Conservation (phyloP, 2,113 vertebrate genomes). For the Noctilio leporinus region DNA sequence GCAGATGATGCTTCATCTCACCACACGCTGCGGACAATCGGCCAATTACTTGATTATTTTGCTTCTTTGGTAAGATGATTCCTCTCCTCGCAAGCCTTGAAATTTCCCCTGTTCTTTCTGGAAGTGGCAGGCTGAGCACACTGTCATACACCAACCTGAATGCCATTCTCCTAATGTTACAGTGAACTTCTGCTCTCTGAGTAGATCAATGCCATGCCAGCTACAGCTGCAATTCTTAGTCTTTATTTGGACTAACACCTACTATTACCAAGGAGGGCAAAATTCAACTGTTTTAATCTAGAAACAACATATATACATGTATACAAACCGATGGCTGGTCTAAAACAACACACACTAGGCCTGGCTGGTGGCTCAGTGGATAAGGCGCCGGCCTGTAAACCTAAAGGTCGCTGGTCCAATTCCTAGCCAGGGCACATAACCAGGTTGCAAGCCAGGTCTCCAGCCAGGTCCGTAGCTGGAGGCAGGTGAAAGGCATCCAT, state of each 20-base stretch:
- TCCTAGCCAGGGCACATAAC: too few relatives aligned
- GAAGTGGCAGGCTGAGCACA: background rate
- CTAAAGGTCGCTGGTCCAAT: too few relatives aligned
- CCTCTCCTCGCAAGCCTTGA: background rate
- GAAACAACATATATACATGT: background rate
- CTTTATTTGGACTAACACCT: background rate
- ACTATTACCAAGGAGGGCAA: background rate
- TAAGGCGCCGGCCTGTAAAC: too few relatives aligned
- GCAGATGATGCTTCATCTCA: background rate
- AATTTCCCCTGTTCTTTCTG: background rate
- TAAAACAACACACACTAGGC: background rate
- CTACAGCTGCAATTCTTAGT: background rate
- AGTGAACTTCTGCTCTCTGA: background rate
- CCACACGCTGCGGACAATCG: background rate
- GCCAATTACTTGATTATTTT: background rate
- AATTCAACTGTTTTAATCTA: background rate
- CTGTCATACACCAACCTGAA: background rate
- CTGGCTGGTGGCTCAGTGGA: too few relatives aligned
- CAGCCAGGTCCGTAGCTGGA: too few relatives aligned
- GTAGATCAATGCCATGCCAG: background rate
- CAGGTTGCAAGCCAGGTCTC: too few relatives aligned
- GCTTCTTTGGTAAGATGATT: slow-evolving; percentile 21
- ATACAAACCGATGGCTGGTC: background rate
- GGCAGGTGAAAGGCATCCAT: too few relatives aligned
- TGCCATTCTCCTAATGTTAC: background rate